A percentile compares a stretch with the other conserved stretches of the same genome.
Evolutionary conservation across 2,113 vertebrate species (phyloP).

Genomic region (Apodemus speciosus): DNA sequence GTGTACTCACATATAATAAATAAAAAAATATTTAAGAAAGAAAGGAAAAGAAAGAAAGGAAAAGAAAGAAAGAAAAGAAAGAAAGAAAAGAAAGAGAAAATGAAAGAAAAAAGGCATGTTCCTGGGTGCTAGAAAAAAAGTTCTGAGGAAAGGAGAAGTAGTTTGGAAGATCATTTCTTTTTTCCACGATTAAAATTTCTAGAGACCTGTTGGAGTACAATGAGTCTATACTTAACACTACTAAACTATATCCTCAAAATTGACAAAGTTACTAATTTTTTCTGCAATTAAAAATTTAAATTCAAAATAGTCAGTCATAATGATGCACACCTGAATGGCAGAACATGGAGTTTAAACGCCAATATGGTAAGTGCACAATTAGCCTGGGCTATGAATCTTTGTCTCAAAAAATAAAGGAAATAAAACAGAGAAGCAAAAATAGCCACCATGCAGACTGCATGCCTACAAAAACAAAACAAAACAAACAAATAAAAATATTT

Average conservation of each 20-base stretch:
- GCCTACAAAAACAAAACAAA: not conserved
- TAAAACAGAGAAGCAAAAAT: not conserved
- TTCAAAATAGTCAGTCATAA: not conserved
- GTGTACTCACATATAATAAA: no score
- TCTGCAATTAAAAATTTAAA: not conserved
- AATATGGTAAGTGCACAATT: not conserved
- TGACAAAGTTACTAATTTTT: constrained; percentile 3
- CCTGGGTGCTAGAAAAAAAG: not conserved
- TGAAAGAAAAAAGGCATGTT: not conserved
- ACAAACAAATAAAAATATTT: not conserved
- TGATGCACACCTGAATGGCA: not conserved
- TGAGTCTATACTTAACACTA: not conserved
- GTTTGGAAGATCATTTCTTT: not conserved
- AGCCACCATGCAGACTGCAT: not conserved
- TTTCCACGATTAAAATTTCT: not conserved
- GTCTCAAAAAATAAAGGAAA: not conserved
- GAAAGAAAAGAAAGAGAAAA: no score
- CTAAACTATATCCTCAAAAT: constrained; percentile 13
- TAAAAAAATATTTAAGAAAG: no score
- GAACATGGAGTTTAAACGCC: not conserved
- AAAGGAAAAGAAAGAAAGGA: no score
- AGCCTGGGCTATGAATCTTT: not conserved
- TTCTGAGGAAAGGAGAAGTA: not conserved
- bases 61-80: no score
- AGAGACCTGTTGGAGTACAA: not conserved